These are phyloP conservation scores for Lepidochrysops patricia DNA, from an alignment of 2,888 invertebrate species.

Conservation along the genomic window DNA sequence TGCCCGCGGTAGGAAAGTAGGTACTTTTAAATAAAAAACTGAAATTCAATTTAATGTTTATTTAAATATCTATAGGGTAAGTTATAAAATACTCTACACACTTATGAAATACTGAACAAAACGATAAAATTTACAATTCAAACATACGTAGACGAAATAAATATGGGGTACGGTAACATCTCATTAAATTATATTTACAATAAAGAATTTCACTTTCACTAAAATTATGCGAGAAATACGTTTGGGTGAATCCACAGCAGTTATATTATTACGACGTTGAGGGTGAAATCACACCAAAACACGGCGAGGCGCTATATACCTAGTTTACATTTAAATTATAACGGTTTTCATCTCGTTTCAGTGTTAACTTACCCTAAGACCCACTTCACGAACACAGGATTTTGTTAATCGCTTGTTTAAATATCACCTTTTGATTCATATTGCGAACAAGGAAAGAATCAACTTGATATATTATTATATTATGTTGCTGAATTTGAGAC, in stretches of 20 bases:
- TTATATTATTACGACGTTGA: no score
- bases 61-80: slow-evolving; percentile 54
- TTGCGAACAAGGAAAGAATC: no score
- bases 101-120: slow-evolving; percentile 71
- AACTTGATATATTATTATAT: no score
- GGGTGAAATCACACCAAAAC: no score
- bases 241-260: not conserved
- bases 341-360: no score
- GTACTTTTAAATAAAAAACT: slow-evolving; percentile 11
- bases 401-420: no score
- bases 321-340: no score
- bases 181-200: slow-evolving; percentile 59
- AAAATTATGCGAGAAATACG: not conserved
- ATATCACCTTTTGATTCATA: no score
- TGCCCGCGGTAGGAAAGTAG: not conserved
- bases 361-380: no score
- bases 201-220: slow-evolving; percentile 22
- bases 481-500: no score
- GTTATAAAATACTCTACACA: slow-evolving; percentile 60
- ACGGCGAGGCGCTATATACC: no score
- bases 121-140: slow-evolving; percentile 67
- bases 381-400: no score
- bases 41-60: slow-evolving; percentile 32
- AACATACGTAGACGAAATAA: slow-evolving; percentile 48
- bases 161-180: slow-evolving; percentile 52